Evolutionary conservation across 1,140 invertebrate genomes (phyloP).

Genomic region (Halyomorpha halys): DNA sequence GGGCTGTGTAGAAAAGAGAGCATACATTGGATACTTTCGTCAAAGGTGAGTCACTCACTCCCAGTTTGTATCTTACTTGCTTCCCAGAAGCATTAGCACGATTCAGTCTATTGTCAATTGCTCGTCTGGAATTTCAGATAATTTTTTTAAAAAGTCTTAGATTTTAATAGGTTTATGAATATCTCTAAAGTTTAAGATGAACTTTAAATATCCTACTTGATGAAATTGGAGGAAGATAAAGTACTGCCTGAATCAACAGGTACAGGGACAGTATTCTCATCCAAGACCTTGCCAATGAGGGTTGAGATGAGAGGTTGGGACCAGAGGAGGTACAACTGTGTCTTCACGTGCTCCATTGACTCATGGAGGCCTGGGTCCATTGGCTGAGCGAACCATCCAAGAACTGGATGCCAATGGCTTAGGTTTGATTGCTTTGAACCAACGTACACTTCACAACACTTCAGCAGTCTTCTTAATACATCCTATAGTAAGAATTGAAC

Average conservation of each 20-base stretch:
- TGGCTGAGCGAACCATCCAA: constrained; percentile 91
- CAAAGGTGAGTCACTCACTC: constrained; percentile 30
- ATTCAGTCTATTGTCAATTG: constrained; percentile 42
- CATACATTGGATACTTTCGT: constrained; percentile 70
- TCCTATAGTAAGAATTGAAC: constrained; percentile 41
- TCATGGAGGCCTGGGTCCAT: constrained; percentile 74
- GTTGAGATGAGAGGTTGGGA: constrained; percentile 50
- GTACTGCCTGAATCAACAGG: constrained; percentile 18
- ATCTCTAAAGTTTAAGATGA: too few relatives aligned
- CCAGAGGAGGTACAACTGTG: constrained; percentile 79
- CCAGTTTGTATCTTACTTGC: constrained; percentile 30
- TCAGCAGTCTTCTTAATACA: constrained; percentile 66
- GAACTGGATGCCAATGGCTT: constrained; percentile 92
- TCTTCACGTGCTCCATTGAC: constrained; percentile 65
- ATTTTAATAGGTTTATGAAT: too few relatives aligned
- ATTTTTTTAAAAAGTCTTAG: too few relatives aligned
- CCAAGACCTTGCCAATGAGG: constrained; percentile 39
- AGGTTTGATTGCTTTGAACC: constrained; percentile 56
- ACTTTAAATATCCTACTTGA: constrained; percentile 25
- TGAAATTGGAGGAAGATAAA: constrained; percentile 25
- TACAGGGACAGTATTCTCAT: constrained; percentile 31
- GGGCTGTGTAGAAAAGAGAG: constrained; percentile 80
- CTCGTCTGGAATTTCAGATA: constrained; percentile 34
- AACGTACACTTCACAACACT: constrained; percentile 77
- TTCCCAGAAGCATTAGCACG: constrained; percentile 27